Evolutionary conservation across 35 echinoderm and acorn worm genomes (phyloP).

Genomic region (Strongylocentrotus purpuratus): DNA sequence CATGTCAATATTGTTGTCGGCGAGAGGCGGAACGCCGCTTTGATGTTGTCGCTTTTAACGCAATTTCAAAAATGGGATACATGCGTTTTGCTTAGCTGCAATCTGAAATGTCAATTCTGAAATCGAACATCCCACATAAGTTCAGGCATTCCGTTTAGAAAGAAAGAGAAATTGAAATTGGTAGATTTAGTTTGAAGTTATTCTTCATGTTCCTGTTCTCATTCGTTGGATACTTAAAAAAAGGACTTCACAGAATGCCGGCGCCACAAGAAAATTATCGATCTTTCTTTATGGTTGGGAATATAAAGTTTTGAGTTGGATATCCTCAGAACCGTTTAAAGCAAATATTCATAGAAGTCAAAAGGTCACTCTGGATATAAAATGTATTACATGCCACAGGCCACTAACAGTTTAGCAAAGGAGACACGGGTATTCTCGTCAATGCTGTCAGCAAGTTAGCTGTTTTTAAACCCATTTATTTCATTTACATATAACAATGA

Average conservation of each 20-base stretch:
- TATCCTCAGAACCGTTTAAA: background rate
- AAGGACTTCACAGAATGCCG: background rate
- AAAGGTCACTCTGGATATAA: background rate
- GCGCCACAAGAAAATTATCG: conserved; percentile 1
- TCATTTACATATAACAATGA: too few relatives aligned
- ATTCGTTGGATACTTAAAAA: background rate
- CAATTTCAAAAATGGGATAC: conserved; percentile 35
- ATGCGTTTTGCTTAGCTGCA: conserved; percentile 42
- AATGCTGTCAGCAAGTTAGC: too few relatives aligned
- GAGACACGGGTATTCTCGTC: too few relatives aligned
- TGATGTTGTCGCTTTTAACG: conserved; percentile 44
- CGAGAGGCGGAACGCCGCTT: background rate
- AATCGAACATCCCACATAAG: background rate
- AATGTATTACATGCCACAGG: background rate
- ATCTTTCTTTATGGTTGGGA: background rate
- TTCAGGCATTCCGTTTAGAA: background rate
- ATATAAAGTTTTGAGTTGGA: background rate
- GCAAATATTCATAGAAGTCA: background rate
- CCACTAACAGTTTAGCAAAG: background rate
- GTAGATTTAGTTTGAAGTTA: background rate
- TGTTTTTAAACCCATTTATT: too few relatives aligned
- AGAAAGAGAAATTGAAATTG: background rate
- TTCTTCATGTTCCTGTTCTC: background rate
- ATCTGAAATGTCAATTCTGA: conserved; percentile 39
- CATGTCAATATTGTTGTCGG: conserved; percentile 21